A percentile compares a stretch with the other conserved stretches of the same genome.
Conservation (phyloP, 2,113 vertebrate genomes). For the Forbesichthys agassizii region DNA sequence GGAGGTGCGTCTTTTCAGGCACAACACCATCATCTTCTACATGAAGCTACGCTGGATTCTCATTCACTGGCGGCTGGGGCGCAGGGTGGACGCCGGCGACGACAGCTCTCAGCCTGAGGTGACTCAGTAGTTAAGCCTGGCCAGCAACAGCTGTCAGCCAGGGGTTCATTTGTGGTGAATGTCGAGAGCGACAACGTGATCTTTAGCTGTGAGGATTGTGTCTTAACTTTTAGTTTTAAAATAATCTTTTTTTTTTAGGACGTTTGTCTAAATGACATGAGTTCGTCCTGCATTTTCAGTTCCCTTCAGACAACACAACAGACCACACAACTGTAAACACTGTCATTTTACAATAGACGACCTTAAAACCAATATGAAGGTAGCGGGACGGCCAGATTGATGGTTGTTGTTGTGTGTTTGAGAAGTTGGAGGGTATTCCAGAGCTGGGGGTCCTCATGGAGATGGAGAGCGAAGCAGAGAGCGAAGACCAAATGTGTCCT, state of each 20-base stretch:
- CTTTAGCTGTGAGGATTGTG: no score
- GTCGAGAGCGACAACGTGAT: no score
- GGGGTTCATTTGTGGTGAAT: no score
- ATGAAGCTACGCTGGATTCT: constrained; percentile 93
- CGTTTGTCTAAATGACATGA: no score
- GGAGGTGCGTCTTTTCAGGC: constrained; percentile 88
- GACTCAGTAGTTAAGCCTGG: constrained; percentile 19
- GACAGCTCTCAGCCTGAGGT: constrained; percentile 79
- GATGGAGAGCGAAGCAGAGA: constrained; percentile 63
- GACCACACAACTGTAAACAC: no score
- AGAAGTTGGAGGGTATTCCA: constrained; percentile 81
- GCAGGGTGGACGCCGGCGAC: constrained; percentile 73
- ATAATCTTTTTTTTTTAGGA: no score
- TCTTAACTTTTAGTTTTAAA: no score
- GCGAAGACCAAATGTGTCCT: constrained; percentile 72
- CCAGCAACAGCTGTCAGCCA: no score
- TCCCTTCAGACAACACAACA: no score
- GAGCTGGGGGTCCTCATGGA: constrained; percentile 76
- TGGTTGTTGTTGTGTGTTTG: constrained; percentile 55
- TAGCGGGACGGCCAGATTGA: not conserved
- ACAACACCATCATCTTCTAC: constrained; percentile 90
- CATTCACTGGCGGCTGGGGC: constrained; percentile 87
- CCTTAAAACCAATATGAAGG: not conserved
- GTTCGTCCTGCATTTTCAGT: no score
- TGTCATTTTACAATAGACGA: no score